These are phyloP conservation scores for Drosophila lutescens DNA, from an alignment of 2,888 invertebrate species.

Conservation along the genomic window DNA sequence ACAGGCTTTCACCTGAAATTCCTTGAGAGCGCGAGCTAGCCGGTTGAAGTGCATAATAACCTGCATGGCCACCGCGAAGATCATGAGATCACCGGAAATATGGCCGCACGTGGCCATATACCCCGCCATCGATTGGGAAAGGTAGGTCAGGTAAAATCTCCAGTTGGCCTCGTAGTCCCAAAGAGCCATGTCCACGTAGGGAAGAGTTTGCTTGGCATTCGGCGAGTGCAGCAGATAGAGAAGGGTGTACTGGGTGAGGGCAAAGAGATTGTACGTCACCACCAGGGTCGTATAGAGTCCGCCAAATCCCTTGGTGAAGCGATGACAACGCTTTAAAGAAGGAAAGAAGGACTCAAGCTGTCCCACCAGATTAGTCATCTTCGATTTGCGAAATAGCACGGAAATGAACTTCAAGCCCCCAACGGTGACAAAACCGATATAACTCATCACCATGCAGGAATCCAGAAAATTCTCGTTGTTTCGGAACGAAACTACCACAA, in stretches of 20 bases:
- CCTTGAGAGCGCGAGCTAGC: background rate
- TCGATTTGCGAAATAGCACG: background rate
- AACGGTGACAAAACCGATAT: background rate
- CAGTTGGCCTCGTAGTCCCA: background rate
- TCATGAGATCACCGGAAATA: background rate
- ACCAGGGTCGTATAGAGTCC: background rate
- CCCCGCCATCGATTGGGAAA: background rate
- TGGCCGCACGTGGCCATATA: background rate
- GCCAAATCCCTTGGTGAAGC: background rate
- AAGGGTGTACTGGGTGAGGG: background rate
- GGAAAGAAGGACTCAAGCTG: background rate
- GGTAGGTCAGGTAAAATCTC: background rate
- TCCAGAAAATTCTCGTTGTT: background rate
- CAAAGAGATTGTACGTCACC: background rate
- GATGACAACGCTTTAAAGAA: background rate
- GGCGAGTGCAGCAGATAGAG: background rate
- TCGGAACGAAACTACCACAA: background rate
- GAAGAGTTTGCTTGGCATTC: background rate
- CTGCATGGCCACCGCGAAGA: background rate
- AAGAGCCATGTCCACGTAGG: background rate
- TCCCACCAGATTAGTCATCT: background rate
- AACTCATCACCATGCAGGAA: background rate
- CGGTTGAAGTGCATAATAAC: conserved; percentile 1
- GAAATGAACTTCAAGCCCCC: background rate
- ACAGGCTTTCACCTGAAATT: background rate